These are phyloP conservation scores for Drosophila virilis DNA, from an alignment of 1,140 invertebrate genomes.

Conservation along the genomic window DNA sequence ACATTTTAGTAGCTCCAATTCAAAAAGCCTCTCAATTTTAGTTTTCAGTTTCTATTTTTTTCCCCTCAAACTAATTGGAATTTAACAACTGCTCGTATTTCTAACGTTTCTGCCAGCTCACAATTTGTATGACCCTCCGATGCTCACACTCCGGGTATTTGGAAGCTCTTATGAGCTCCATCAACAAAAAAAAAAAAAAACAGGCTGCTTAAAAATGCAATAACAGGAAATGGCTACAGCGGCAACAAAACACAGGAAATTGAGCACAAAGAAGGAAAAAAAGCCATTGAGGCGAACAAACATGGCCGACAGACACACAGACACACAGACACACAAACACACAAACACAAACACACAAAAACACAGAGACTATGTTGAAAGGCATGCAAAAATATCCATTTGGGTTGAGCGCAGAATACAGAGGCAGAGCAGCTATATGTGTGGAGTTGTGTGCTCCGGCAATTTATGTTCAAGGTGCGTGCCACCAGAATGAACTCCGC, in stretches of 20 bases:
- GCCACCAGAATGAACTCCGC: constrained; percentile 47
- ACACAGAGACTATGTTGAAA: constrained; percentile 25
- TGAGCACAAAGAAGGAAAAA: constrained; percentile 41
- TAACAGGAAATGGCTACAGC: constrained; percentile 55
- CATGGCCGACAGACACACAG: constrained; percentile 44
- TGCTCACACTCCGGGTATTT: constrained; percentile 18
- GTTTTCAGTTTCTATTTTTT: constrained; percentile 1
- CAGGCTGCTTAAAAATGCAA: constrained; percentile 54
- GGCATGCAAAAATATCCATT: constrained; percentile 46
- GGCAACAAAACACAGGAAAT: constrained; percentile 56
- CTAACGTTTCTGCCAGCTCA: constrained; percentile 16
- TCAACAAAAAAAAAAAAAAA: constrained; percentile 15
- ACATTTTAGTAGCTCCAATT: constrained; percentile 2
- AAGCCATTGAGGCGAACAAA: constrained; percentile 44
- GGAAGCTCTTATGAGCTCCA: constrained; percentile 39
- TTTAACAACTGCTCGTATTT: constrained; percentile 38
- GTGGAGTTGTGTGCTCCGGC: constrained; percentile 33
- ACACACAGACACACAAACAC: constrained; percentile 2
- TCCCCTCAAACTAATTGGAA: constrained; percentile 40
- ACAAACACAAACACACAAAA: constrained; percentile 9
- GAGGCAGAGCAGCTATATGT: background rate
- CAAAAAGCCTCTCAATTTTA: constrained; percentile 8
- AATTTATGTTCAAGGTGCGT: constrained; percentile 60
- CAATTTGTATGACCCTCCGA: constrained; percentile 6
- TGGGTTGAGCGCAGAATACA: background rate